A percentile compares a stretch with the other conserved stretches of the same genome.
Conservation (phyloP, 2,888 invertebrate species). For the Candidula unifasciata region DNA sequence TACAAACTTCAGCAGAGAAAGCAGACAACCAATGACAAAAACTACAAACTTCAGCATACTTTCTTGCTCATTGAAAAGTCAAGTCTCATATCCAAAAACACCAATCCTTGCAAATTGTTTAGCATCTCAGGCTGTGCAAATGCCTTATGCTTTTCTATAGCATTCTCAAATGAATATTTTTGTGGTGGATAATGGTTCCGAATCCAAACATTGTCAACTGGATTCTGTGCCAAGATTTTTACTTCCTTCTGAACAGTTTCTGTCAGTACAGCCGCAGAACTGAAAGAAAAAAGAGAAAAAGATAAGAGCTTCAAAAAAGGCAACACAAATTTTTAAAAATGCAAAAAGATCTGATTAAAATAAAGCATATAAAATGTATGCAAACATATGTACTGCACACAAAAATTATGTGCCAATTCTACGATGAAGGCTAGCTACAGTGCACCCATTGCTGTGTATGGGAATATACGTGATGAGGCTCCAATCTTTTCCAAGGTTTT, state of each 20-base stretch:
- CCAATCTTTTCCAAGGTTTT: no score
- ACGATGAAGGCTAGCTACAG: no score
- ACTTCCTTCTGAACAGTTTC: not conserved
- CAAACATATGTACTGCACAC: not conserved
- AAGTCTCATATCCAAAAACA: constrained; percentile 67
- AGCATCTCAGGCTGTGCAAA: constrained; percentile 72
- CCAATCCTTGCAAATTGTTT: constrained; percentile 65
- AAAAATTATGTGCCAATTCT: no score
- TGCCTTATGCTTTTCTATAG: constrained; percentile 68
- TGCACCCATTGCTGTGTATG: no score
- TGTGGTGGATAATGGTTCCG: constrained; percentile 63
- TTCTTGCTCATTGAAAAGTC: constrained; percentile 72
- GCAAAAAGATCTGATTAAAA: no score
- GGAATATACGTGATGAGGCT: no score
- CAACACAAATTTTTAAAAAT: no score
- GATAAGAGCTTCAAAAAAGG: no score
- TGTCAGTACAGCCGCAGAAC: not conserved
- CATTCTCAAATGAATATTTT: constrained; percentile 60
- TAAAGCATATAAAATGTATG: not conserved
- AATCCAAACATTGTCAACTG: constrained; percentile 72
- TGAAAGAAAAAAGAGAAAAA: not conserved
- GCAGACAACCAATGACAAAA: not conserved
- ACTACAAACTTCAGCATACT: constrained; percentile 57
- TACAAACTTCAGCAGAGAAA: not conserved
- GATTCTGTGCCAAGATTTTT: constrained; percentile 47